Evolutionary conservation across 1,140 invertebrate genomes (phyloP).

Genomic region (Papilio helenus): DNA sequence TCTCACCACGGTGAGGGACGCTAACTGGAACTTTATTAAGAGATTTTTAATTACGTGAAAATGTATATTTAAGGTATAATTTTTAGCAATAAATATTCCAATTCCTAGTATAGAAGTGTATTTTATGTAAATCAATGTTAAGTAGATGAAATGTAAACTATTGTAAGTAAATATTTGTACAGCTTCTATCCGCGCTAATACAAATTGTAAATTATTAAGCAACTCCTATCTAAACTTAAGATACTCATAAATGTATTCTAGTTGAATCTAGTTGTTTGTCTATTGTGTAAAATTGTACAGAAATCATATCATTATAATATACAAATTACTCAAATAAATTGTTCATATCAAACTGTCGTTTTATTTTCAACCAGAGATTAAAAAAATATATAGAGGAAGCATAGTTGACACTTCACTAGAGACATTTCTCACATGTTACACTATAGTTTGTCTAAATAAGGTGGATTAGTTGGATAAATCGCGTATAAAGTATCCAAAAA

Average conservation of each 20-base stretch:
- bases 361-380: too few species aligned
- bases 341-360: constrained; percentile 74
- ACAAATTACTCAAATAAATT: constrained; percentile 81
- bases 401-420: too few species aligned
- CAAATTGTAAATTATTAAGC: constrained; percentile 77
- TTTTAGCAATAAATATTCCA: constrained; percentile 61
- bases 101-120: constrained; percentile 71
- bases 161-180: constrained; percentile 71
- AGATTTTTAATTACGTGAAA: constrained; percentile 54
- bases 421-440: too few species aligned
- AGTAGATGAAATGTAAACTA: constrained; percentile 53
- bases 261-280: constrained; percentile 77
- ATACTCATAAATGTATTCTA: constrained; percentile 77
- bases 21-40: constrained; percentile 56
- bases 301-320: constrained; percentile 81
- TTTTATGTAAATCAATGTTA: constrained; percentile 72
- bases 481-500: too few species aligned
- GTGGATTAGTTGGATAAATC: too few species aligned
- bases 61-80: constrained; percentile 47
- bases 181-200: constrained; percentile 70
- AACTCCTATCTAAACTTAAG: constrained; percentile 69
- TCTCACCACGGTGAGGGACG: constrained; percentile 64
- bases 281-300: constrained; percentile 78
- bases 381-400: too few species aligned
- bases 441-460: too few species aligned